A percentile compares a stretch with the other conserved stretches of the same genome.
Conservation (phyloP, 2,888 invertebrate species). For the Drosophila algonquin region DNA sequence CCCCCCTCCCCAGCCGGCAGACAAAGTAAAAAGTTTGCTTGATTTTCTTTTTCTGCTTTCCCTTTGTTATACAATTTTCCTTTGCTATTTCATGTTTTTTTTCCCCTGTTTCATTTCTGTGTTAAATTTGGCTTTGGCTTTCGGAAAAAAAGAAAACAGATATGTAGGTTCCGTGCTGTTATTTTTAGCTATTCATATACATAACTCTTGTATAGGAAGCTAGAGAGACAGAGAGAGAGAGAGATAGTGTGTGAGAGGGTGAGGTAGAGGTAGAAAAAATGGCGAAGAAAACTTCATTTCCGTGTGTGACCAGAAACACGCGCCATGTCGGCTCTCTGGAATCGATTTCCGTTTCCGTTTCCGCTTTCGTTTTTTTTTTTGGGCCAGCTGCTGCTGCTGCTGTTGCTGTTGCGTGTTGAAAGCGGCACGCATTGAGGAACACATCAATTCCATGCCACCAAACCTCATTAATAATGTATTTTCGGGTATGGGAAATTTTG, state of each 20-base stretch:
- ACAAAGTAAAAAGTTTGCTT: conserved; percentile 66
- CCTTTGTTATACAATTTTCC: not conserved
- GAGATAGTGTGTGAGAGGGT: too few relatives aligned
- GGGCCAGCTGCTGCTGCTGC: conserved; percentile 29
- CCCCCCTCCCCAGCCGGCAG: not conserved
- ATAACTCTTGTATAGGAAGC: conserved; percentile 29
- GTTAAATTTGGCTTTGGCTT: conserved; percentile 21
- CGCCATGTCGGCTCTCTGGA: conserved; percentile 46
- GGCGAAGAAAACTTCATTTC: conserved; percentile 54
- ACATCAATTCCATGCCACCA: conserved; percentile 24
- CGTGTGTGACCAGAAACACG: conserved; percentile 53
- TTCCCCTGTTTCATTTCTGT: conserved; percentile 2
- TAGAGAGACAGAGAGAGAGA: not conserved
- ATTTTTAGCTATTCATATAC: conserved; percentile 47
- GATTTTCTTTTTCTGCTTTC: conserved; percentile 1
- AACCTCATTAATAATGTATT: conserved; percentile 50
- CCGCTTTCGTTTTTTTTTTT: too few relatives aligned
- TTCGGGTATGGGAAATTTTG: conserved; percentile 27
- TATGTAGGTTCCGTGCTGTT: not conserved
- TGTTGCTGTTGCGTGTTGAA: conserved; percentile 39
- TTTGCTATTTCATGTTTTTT: not conserved
- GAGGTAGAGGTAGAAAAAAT: conserved; percentile 1
- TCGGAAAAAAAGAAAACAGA: not conserved
- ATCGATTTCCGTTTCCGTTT: conserved; percentile 71
- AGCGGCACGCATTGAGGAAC: conserved; percentile 39